Base-by-base conservation (phyloP, 2,888 invertebrate genomes). In the Tineola bisselliella region DNA sequence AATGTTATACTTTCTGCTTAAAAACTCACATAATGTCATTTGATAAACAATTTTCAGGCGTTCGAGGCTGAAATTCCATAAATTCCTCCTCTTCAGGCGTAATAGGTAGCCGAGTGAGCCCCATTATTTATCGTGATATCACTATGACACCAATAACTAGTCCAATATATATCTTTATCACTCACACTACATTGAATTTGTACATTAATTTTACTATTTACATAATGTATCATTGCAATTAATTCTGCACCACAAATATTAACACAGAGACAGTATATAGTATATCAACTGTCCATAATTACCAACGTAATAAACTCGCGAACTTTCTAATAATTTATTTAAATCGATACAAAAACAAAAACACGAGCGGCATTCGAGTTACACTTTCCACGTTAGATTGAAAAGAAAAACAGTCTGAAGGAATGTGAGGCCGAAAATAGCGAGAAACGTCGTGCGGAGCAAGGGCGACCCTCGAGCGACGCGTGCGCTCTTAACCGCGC, bases 351-450 rank as follows among this genome's bases (percentile, higher is more conserved):
- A 69, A 76, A 77, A 82, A 83, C 82, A 82, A 82, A 83, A 79
- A 71, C 31, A 31, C 76, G 71, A 75, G 73, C 72, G 84, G 79
- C 77, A 81, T 25, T 2, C 79, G 77, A 25, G 25, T 6, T 25
- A 25, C 25, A 82, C 76, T 82, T 81, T 84, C 76, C 82, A 82
- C 83, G 81, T 84, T 83, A 81, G 84, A 84, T 84, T 84, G 84
- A 80, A 87, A 86, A 25, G 25, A 25, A 25, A 25, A 84, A 82
- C 84, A 84, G 78, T 79, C 76, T 79, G 70, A 76, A 79, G 86
- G 86, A 86, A 87, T 86, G 84, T 75, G 81, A 78, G 75, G 81
- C 82, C 80, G 75, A 84, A 87, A 87, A 87, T 87, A 87, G 86
- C 84, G 77, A 80, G 74, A 81, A 81, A 81, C 82, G 81, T 79